Evolutionary conservation across 2,888 invertebrate species (phyloP), one percentile per base, ranked within the genome.

Genomic region (Gryllus longicercus): DNA sequence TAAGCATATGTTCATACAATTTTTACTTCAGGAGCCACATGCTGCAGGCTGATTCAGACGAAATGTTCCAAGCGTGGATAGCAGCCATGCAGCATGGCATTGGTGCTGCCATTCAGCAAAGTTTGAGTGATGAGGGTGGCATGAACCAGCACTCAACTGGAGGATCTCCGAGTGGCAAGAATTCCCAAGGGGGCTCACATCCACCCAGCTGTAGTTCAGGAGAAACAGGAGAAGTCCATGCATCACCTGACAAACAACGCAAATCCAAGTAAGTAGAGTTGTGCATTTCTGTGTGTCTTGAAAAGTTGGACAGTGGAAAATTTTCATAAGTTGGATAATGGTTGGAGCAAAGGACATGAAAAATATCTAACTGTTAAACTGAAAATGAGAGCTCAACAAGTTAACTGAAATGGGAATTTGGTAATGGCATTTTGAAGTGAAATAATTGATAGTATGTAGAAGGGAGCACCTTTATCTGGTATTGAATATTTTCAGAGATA

Each of bases 1-100:
- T 38, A 38, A 38, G 38, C 38, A 8, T 38, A 38, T 8, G 5
- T 38, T 38, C 38, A 38, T 0, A 38, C 1, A 38, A 18, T 11
- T 51, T 50, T 38, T 18, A n/a, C 49, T 84, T 85, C 86, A 97
- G 97, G 88, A 96, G 94, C 85, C 99, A 99, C 88, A 94, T 97
- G 89, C 90, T 99, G n/a, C 99, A 99, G 91, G 98, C 99, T 1
- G 98, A 99, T 86, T 96, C 96, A 0, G 96, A 97, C 84, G 95
- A 96, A 85, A 94, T 96, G 91, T 93, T 95, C 83, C 91, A 92
- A 83, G 90, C 92, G 21, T 99, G 99, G 98, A 94, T 97, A 79
- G 89, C 92, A 3, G 96, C 98, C 0, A 89, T 98, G 84, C 98
- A 98, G 86, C 92, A 93, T 84, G 95, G 94, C 38, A 96, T 96